phyloP scores from a whole-genome alignment of 2,113 vertebrate species.

The Numida meleagris region DNA sequence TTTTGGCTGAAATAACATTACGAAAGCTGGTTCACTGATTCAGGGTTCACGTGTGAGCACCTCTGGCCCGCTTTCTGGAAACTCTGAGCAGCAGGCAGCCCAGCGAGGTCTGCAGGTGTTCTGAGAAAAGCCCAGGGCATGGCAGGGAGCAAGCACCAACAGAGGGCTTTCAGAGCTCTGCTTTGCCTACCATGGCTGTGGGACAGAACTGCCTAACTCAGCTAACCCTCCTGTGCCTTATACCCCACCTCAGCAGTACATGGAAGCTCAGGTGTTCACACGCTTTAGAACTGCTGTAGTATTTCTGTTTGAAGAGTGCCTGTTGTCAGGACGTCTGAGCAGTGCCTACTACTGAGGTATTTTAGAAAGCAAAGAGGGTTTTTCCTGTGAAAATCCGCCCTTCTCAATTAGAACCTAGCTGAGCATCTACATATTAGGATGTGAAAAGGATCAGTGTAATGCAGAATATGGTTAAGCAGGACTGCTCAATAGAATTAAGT shows the following conservation, averaged over 20 bases:
- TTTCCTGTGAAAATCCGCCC: neutral
- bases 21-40: neutral
- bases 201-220: neutral
- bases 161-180: neutral
- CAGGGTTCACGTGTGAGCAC: neutral
- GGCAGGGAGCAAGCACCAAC: neutral
- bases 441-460: neutral
- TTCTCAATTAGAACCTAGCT: neutral
- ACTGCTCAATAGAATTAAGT: neutral
- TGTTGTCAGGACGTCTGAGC: neutral
- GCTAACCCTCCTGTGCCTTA: neutral
- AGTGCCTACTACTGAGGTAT: neutral
- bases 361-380: neutral
- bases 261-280: neutral
- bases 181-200: neutral
- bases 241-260: neutral
- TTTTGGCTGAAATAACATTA: constrained; percentile 26
- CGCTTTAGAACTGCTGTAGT: neutral
- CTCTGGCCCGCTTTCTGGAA: neutral
- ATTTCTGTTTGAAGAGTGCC: neutral
- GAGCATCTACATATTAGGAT: neutral
- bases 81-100: neutral
- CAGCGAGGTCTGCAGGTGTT: neutral
- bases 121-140: neutral
- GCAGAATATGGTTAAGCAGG: neutral